A percentile compares a stretch with the other conserved stretches of the same genome.
Conservation (phyloP, 2,797 vertebrate species). For the Bryconaethiops microstoma region DNA sequence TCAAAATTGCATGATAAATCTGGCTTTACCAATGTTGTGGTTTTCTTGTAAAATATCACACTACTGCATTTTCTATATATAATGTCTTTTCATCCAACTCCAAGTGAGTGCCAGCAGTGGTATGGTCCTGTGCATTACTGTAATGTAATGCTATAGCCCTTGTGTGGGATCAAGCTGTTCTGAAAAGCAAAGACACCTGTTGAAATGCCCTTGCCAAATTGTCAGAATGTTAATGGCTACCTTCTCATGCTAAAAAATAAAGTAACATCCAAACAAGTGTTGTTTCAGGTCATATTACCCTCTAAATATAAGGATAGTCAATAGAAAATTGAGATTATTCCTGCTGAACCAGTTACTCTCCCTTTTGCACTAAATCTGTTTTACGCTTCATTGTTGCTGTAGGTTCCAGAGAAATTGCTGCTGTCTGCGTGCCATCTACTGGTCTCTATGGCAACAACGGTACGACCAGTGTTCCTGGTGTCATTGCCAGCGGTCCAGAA, state of each 20-base stretch:
- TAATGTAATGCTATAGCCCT: neutral
- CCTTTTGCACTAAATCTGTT: neutral
- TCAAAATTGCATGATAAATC: too few relatives aligned
- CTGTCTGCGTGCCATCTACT: constrained; percentile 92
- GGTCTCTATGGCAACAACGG: constrained; percentile 92
- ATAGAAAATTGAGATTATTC: neutral
- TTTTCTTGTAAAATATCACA: too few relatives aligned
- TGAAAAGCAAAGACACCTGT: neutral
- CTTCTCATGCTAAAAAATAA: neutral
- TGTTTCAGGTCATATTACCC: neutral
- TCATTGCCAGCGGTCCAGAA: constrained; percentile 92
- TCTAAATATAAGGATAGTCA: too few relatives aligned
- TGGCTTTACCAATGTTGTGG: too few relatives aligned
- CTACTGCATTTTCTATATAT: too few relatives aligned
- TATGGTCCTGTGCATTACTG: neutral
- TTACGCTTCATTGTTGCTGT: constrained; percentile 13
- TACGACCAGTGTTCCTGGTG: constrained; percentile 93
- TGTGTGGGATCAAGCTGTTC: neutral
- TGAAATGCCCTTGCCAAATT: neutral
- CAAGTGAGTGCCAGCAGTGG: too few relatives aligned
- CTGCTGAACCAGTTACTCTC: neutral
- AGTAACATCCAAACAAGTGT: neutral
- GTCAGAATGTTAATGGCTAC: neutral
- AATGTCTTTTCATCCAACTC: too few relatives aligned
- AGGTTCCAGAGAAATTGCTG: constrained; percentile 96